Conservation (phyloP, 2,888 invertebrate species). For the Aphidius colemani region DNA sequence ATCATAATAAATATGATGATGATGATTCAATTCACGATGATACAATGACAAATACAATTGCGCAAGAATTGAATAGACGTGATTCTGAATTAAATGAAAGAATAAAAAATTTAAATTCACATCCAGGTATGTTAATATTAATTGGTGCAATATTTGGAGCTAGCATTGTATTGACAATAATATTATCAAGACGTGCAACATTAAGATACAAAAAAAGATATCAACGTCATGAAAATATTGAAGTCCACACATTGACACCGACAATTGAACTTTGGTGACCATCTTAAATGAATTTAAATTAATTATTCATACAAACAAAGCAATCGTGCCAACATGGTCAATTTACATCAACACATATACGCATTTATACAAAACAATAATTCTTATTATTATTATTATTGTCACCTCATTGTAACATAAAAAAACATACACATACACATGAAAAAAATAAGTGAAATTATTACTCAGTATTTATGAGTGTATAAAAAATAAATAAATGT, state of each 20-base stretch:
- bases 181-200: slow-evolving; percentile 59
- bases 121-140: slow-evolving; percentile 66
- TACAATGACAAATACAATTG: slow-evolving; percentile 51
- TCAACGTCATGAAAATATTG: slow-evolving; percentile 62
- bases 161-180: slow-evolving; percentile 63
- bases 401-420: too few relatives aligned
- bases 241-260: slow-evolving; percentile 66
- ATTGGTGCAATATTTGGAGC: slow-evolving; percentile 65
- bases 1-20: too few relatives aligned
- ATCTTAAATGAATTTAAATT: not conserved
- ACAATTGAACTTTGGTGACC: slow-evolving; percentile 74
- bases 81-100: slow-evolving; percentile 49
- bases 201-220: slow-evolving; percentile 44
- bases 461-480: not conserved
- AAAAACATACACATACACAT: too few relatives aligned
- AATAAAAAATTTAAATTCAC: slow-evolving; percentile 49
- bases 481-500: slow-evolving; percentile 2
- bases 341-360: too few relatives aligned
- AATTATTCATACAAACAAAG: too few relatives aligned
- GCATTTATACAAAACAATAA: too few relatives aligned
- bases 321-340: too few relatives aligned
- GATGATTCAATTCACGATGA: slow-evolving; percentile 46
- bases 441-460: not conserved
- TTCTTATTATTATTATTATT: too few relatives aligned
- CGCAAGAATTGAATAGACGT: slow-evolving; percentile 49